Percentiles rank a stretch among this genome's conserved stretches.
Evolutionary conservation across 1,140 invertebrate species (phyloP).

Genomic region (Prorops nasuta): DNA sequence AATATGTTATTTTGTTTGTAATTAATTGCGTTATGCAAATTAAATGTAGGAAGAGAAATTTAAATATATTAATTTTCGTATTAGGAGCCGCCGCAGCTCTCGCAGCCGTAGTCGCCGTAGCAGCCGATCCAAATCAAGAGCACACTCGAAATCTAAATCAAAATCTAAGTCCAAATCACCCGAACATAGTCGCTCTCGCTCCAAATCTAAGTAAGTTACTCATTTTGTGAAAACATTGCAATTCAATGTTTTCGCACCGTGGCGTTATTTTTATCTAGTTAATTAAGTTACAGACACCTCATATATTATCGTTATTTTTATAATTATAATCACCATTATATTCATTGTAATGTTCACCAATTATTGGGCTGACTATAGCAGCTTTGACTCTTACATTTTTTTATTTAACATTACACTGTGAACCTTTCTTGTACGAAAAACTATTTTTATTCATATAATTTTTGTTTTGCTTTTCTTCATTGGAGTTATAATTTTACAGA

Average conservation of each 20-base stretch:
- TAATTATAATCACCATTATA: neutral
- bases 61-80: constrained; percentile 13
- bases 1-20: no score
- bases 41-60: no score
- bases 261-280: neutral
- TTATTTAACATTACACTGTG: neutral
- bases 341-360: neutral
- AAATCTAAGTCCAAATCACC: constrained; percentile 67
- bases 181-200: constrained; percentile 63
- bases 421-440: constrained; percentile 8
- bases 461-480: constrained; percentile 34
- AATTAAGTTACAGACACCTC: no score
- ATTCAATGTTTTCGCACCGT: constrained; percentile 12
- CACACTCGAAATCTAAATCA: constrained; percentile 71
- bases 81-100: constrained; percentile 58
- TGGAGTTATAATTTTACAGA: constrained; percentile 55
- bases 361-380: no score
- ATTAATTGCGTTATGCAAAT: no score
- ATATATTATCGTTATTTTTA: neutral
- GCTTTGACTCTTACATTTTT: no score
- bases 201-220: constrained; percentile 59
- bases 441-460: constrained; percentile 15
- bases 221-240: constrained; percentile 7
- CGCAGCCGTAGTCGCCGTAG: constrained; percentile 62
- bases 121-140: constrained; percentile 68